Conservation (phyloP, 1,140 invertebrate species). For the Drosophila bipectinata region DNA sequence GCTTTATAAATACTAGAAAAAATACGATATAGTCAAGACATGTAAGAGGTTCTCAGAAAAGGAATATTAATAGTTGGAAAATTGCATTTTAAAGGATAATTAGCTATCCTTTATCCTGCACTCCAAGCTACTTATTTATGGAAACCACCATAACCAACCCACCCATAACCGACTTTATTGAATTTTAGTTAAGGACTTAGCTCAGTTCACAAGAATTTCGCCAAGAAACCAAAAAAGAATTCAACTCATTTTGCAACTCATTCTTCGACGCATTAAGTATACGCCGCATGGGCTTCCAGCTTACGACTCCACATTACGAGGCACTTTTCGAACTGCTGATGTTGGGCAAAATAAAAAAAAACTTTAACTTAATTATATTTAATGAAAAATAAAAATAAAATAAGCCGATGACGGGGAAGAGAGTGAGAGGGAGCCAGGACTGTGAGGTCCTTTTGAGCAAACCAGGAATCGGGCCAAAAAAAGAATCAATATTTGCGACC, state of each 20-base stretch:
- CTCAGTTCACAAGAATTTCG: constrained; percentile 19
- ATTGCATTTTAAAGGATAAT: no score
- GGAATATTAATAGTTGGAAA: no score
- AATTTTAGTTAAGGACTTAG: constrained; percentile 1
- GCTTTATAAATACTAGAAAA: no score
- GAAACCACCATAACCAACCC: background rate
- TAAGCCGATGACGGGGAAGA: background rate
- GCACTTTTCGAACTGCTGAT: constrained; percentile 49
- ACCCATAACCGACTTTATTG: background rate
- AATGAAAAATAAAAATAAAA: constrained; percentile 27
- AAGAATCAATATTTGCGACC: constrained; percentile 49
- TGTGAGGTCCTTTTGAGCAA: constrained; percentile 21
- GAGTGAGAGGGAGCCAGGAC: background rate
- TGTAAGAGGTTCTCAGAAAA: no score
- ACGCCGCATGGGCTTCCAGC: constrained; percentile 18
- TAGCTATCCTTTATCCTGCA: no score
- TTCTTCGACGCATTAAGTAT: constrained; percentile 33
- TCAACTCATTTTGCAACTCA: constrained; percentile 35
- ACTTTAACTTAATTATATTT: constrained; percentile 47
- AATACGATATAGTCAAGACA: no score
- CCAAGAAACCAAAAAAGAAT: background rate
- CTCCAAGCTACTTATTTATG: no score
- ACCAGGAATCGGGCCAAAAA: constrained; percentile 15
- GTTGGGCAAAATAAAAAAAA: constrained; percentile 17
- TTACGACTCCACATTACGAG: constrained; percentile 10